These are phyloP conservation scores for Xyliphius kryptos DNA, from an alignment of 2,113 vertebrate species.

Conservation along the genomic window DNA sequence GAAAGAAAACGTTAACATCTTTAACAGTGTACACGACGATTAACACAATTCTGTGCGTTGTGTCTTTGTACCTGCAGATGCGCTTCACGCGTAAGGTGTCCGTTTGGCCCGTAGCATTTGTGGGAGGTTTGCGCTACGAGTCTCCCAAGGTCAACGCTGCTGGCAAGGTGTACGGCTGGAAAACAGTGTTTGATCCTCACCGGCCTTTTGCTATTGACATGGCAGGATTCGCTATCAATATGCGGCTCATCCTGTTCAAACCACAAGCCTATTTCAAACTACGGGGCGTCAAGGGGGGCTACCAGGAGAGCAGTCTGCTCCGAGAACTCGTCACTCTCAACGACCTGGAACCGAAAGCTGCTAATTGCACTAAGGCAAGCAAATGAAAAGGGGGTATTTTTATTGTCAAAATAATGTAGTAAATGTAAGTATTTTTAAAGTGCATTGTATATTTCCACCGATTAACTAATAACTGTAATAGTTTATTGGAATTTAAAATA, in stretches of 20 bases:
- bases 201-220: slow-evolving; percentile 97
- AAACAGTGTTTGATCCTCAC: slow-evolving; percentile 93
- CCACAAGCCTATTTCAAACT: slow-evolving; percentile 97
- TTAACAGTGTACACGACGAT: no score
- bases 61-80: slow-evolving; percentile 67
- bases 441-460: no score
- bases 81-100: slow-evolving; percentile 88
- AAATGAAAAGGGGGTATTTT: no score
- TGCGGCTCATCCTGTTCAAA: slow-evolving; percentile 88
- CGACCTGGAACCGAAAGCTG: slow-evolving; percentile 95
- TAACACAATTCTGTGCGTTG: not conserved
- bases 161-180: slow-evolving; percentile 96
- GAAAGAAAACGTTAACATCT: no score
- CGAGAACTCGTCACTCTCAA: slow-evolving; percentile 90
- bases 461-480: no score
- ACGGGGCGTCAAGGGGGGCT: slow-evolving; percentile 91
- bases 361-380: slow-evolving; percentile 99
- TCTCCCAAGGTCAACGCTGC: slow-evolving; percentile 90
- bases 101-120: slow-evolving; percentile 95
- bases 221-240: slow-evolving; percentile 95
- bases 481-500: no score
- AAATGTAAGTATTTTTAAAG: no score
- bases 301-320: slow-evolving; percentile 96
- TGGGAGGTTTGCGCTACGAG: slow-evolving; percentile 92
- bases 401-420: no score